These are phyloP conservation scores for Pogonophryne albipinna DNA, from an alignment of 2,797 vertebrate species.

Conservation along the genomic window DNA sequence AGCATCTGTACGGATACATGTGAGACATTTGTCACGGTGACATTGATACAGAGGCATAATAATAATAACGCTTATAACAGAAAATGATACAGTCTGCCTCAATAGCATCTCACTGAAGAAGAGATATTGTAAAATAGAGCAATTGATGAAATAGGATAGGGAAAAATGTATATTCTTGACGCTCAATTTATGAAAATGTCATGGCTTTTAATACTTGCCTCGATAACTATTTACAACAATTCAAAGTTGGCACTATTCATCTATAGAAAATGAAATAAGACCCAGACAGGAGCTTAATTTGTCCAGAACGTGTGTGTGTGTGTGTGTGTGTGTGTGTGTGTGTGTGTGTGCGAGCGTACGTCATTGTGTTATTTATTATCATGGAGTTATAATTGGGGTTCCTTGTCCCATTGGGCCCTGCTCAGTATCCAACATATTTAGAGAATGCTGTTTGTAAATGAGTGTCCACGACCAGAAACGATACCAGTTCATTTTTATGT, in stretches of 20 bases:
- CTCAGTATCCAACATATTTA: conserved; percentile 13
- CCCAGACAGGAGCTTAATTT: background rate
- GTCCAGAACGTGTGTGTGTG: too few relatives aligned
- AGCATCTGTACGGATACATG: conserved; percentile 45
- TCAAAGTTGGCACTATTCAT: too few relatives aligned
- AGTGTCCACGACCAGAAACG: background rate
- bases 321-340: too few relatives aligned
- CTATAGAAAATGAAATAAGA: background rate
- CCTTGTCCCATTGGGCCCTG: background rate
- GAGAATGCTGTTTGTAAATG: background rate
- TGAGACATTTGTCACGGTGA: conserved; percentile 48
- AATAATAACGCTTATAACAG: conserved; percentile 38
- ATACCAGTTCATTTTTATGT: background rate
- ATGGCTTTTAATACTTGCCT: background rate
- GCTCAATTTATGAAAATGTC: background rate
- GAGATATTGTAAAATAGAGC: too few relatives aligned
- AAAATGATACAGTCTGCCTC: conserved; percentile 17
- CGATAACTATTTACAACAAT: too few relatives aligned
- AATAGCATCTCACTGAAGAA: background rate
- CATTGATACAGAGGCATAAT: conserved; percentile 36
- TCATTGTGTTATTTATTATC: background rate
- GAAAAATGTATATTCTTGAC: background rate
- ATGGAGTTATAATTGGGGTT: background rate
- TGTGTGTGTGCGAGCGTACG: background rate
- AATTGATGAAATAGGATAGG: background rate